phyloP scores from a whole-genome alignment of 2,888 invertebrate species.

The Malachius bipustulatus region DNA sequence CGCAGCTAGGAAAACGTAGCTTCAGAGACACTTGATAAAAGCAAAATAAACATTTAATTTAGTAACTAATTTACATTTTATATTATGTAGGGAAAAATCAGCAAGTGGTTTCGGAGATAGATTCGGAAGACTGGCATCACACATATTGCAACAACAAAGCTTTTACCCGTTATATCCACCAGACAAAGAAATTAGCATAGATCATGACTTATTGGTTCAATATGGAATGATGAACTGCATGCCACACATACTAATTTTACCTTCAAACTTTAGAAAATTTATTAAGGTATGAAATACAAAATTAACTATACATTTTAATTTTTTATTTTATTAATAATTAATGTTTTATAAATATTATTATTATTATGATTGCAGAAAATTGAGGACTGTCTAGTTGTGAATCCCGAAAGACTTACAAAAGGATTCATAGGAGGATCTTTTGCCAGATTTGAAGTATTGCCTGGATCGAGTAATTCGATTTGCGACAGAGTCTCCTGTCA shows the following conservation, averaged over 20 bases:
- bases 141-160: conserved; percentile 64
- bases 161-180: conserved; percentile 77
- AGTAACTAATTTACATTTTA: too few species aligned
- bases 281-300: conserved; percentile 48
- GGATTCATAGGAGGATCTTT: conserved; percentile 66
- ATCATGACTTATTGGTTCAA: conserved; percentile 58
- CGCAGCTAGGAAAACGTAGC: too few species aligned
- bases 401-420: conserved; percentile 74
- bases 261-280: conserved; percentile 76
- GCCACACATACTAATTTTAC: conserved; percentile 74
- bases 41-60: too few species aligned
- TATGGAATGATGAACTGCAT: conserved; percentile 57
- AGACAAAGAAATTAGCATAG: conserved; percentile 50
- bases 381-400: conserved; percentile 66
- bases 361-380: conserved; percentile 54
- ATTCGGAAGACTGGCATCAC: conserved; percentile 59
- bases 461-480: conserved; percentile 26
- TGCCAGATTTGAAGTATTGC: conserved; percentile 51
- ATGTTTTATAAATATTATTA: conserved; percentile 15
- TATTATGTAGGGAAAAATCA: too few species aligned
- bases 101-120: conserved; percentile 48
- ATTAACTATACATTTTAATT: conserved; percentile 5
- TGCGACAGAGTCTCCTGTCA: conserved; percentile 39
- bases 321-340: neutral
- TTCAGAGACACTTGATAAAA: too few species aligned